Conservation (phyloP, 35 echinoderm and acorn worm genomes). For the Ophioderma brevispina region DNA sequence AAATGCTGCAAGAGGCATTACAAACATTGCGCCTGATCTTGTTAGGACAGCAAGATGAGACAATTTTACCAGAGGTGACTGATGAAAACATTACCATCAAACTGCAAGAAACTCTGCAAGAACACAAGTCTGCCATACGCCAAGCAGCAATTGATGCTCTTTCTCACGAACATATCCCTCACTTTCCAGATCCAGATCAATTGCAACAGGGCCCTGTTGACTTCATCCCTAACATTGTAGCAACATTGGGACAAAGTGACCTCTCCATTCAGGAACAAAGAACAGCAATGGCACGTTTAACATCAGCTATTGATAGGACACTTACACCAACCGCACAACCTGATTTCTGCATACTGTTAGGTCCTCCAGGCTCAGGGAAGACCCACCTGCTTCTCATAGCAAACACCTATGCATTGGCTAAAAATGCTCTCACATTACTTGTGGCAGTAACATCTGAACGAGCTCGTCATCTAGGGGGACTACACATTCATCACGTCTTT, state of each 20-base stretch:
- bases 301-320: neutral
- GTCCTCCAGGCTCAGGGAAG: neutral
- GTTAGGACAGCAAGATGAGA: neutral
- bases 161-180: neutral
- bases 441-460: too few relatives aligned
- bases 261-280: neutral
- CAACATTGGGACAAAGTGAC: neutral
- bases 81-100: neutral
- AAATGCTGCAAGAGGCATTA: too few relatives aligned
- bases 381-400: neutral
- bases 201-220: neutral
- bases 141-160: neutral
- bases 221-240: neutral
- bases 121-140: neutral
- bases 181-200: neutral
- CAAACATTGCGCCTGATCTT: neutral
- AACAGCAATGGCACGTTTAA: too few relatives aligned
- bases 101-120: neutral
- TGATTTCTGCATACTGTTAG: neutral
- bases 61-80: neutral
- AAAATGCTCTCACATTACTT: neutral
- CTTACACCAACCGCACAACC: neutral
- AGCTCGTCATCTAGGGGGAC: neutral
- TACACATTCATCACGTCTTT: neutral
- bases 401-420: neutral